Percentiles rank a stretch among this genome's conserved stretches.
These are phyloP conservation scores for Porites rus DNA, from an alignment of 92 coral and sea anemone genomes.

Conservation along the genomic window DNA sequence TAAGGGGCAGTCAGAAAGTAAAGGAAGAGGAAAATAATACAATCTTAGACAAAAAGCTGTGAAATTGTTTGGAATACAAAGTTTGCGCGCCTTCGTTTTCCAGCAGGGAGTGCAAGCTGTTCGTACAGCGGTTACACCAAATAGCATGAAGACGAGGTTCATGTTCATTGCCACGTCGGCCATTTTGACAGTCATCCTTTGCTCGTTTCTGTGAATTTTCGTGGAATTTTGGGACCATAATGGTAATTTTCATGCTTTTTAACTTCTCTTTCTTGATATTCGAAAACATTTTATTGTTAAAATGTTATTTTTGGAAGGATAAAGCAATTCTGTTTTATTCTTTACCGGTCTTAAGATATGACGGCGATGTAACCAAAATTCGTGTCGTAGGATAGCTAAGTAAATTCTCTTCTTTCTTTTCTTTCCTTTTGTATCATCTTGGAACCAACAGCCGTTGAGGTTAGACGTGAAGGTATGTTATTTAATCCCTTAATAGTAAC, in stretches of 20 bases:
- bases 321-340: background rate
- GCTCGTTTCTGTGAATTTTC: constrained; percentile 9
- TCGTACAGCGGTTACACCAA: constrained; percentile 26
- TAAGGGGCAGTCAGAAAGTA: no score
- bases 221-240: constrained; percentile 46
- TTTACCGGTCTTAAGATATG: background rate
- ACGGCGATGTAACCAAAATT: background rate
- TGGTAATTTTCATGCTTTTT: constrained; percentile 53
- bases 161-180: constrained; percentile 91
- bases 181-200: constrained; percentile 69
- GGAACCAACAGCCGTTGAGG: constrained; percentile 77
- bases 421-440: constrained; percentile 21
- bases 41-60: no score
- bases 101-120: background rate
- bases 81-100: background rate
- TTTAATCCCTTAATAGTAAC: background rate
- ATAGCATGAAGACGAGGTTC: constrained; percentile 29
- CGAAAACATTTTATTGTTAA: background rate
- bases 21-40: no score
- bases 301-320: background rate
- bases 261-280: background rate
- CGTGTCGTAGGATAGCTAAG: background rate
- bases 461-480: constrained; percentile 85
- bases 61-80: no score
- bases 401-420: background rate